These are phyloP conservation scores for Mesembrinibis cayennensis DNA, from an alignment of 2,113 vertebrate genomes.

Conservation along the genomic window DNA sequence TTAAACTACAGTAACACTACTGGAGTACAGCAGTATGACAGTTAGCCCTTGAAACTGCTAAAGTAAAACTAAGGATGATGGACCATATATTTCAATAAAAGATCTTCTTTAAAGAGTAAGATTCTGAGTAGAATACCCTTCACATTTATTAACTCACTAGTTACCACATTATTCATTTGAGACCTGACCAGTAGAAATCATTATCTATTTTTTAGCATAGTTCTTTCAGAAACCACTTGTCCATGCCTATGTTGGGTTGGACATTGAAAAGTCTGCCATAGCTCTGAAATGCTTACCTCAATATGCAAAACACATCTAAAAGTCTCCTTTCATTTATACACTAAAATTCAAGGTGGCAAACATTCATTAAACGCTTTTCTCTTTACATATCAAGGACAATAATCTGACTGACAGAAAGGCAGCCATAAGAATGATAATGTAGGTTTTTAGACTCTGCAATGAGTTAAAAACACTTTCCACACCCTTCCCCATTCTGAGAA, in stretches of 20 bases:
- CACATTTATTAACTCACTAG: background rate
- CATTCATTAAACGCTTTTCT: background rate
- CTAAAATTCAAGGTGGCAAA: background rate
- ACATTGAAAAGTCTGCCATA: background rate
- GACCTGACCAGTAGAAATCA: background rate
- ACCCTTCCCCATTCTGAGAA: background rate
- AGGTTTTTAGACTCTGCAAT: background rate
- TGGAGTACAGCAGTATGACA: background rate
- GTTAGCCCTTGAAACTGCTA: background rate
- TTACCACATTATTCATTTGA: background rate
- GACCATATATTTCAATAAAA: background rate
- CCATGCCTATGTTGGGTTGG: background rate
- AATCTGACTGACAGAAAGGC: background rate
- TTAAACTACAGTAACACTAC: background rate
- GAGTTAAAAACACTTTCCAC: background rate
- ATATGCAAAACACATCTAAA: background rate
- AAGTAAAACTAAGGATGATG: background rate
- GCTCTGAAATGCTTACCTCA: background rate
- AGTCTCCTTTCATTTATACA: background rate
- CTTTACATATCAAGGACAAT: background rate
- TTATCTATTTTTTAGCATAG: background rate
- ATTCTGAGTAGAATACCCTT: background rate
- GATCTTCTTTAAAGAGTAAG: background rate
- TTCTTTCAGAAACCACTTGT: background rate
- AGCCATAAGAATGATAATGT: background rate